Evolutionary conservation across 2,113 vertebrate species (phyloP).

Genomic region (Ceratotherium simum): DNA sequence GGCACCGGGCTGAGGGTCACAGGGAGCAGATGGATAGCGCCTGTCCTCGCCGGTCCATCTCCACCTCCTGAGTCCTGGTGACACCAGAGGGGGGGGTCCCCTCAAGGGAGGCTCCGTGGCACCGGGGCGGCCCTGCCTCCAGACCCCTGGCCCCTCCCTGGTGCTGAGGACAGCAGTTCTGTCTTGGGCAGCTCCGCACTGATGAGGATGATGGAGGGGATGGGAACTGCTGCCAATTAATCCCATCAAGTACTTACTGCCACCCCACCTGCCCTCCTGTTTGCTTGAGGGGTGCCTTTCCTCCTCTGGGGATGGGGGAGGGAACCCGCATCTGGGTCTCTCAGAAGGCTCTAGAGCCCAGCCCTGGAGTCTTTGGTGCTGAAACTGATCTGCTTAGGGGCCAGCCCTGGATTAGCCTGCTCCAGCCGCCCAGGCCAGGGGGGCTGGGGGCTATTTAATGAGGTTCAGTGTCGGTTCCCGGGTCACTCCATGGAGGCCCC

Average conservation of each 20-base stretch:
- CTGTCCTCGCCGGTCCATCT: background rate
- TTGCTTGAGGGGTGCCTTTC: background rate
- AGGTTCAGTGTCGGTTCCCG: slow-evolving; percentile 53
- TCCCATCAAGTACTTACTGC: slow-evolving; percentile 94
- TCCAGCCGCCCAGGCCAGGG: background rate
- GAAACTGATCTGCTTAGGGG: slow-evolving; percentile 78
- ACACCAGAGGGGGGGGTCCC: background rate
- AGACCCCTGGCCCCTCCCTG: background rate
- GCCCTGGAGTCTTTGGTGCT: slow-evolving; percentile 21
- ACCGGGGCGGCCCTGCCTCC: background rate
- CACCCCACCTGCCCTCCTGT: slow-evolving; percentile 88
- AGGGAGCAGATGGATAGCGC: background rate
- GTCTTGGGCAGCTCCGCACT: slow-evolving; percentile 57
- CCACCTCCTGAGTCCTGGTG: background rate
- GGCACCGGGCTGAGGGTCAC: background rate
- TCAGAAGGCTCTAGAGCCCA: background rate
- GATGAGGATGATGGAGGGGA: slow-evolving; percentile 87
- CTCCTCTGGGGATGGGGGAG: background rate
- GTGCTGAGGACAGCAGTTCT: slow-evolving; percentile 75
- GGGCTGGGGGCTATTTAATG: slow-evolving; percentile 69
- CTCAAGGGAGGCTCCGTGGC: background rate
- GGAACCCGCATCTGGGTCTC: background rate
- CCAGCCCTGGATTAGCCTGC: slow-evolving; percentile 65
- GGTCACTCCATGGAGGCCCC: slow-evolving; percentile 45
- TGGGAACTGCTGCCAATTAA: slow-evolving; percentile 91